Evolutionary conservation across 2,797 vertebrate genomes (phyloP).

Genomic region (Geotrypetes seraphini): DNA sequence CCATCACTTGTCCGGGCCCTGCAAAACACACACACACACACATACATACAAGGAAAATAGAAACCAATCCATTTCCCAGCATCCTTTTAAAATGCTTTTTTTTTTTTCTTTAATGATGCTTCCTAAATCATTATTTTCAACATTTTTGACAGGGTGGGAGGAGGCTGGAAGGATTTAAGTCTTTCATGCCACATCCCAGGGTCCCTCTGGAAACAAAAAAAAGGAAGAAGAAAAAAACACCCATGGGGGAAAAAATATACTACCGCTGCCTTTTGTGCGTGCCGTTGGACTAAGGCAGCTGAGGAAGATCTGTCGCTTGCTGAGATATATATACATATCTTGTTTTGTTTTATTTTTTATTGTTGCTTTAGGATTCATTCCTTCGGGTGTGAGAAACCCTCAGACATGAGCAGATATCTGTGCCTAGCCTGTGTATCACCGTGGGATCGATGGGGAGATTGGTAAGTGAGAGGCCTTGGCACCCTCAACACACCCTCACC

Average conservation of each 20-base stretch:
- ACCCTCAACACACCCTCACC: not conserved
- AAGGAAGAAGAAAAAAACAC: constrained; percentile 11
- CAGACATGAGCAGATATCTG: not conserved
- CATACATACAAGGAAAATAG: not conserved
- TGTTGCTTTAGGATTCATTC: no score
- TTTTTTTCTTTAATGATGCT: constrained; percentile 10
- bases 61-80: not conserved
- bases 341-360: no score
- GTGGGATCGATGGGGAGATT: no score
- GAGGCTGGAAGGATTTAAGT: no score
- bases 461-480: not conserved
- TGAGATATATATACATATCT: not conserved
- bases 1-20: constrained; percentile 21
- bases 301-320: not conserved
- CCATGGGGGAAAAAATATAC: not conserved
- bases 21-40: constrained; percentile 3
- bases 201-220: constrained; percentile 23
- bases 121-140: constrained; percentile 19
- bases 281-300: not conserved
- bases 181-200: constrained; percentile 17
- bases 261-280: not conserved
- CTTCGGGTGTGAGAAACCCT: no score
- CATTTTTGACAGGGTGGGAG: no score
- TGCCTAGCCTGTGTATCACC: not conserved
- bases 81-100: not conserved